These are phyloP conservation scores for Sceloporus tristichus DNA, from an alignment of 2,113 vertebrate species.

Conservation along the genomic window DNA sequence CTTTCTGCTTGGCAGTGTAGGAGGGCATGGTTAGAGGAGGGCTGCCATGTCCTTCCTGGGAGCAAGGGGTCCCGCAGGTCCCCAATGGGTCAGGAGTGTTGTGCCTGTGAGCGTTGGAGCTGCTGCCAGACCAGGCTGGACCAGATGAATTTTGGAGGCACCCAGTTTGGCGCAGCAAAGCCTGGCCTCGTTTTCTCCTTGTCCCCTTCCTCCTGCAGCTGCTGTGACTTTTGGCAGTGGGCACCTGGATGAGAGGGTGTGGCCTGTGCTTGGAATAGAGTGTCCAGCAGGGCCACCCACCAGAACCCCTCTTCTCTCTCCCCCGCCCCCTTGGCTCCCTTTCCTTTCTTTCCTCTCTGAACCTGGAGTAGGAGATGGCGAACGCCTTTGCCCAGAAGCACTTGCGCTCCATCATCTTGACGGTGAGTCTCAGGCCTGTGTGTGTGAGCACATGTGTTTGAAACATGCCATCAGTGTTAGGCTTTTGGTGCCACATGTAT, in stretches of 20 bases:
- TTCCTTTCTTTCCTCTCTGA: slow-evolving; percentile 31
- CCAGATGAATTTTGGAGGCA: neutral
- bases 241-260: too few species aligned
- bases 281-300: neutral
- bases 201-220: neutral
- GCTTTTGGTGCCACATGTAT: too few species aligned
- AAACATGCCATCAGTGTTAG: too few species aligned
- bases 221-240: neutral
- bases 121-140: too few species aligned
- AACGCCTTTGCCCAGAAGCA: slow-evolving; percentile 97
- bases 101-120: neutral
- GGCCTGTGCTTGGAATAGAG: too few species aligned
- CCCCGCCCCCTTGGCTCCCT: slow-evolving; percentile 1
- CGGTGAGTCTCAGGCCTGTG: slow-evolving; percentile 83
- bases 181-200: neutral
- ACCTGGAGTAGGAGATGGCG: slow-evolving; percentile 90
- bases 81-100: neutral
- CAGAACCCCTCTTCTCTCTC: neutral
- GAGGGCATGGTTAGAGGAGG: accelerated
- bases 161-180: neutral
- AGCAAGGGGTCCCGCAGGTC: neutral
- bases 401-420: slow-evolving; percentile 95
- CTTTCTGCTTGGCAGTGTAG: neutral
- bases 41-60: too few species aligned
- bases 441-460: neutral